Evolutionary conservation across 2,888 invertebrate genomes (phyloP), one percentile per base, ranked within the genome.

Genomic region (Apamea monoglypha): DNA sequence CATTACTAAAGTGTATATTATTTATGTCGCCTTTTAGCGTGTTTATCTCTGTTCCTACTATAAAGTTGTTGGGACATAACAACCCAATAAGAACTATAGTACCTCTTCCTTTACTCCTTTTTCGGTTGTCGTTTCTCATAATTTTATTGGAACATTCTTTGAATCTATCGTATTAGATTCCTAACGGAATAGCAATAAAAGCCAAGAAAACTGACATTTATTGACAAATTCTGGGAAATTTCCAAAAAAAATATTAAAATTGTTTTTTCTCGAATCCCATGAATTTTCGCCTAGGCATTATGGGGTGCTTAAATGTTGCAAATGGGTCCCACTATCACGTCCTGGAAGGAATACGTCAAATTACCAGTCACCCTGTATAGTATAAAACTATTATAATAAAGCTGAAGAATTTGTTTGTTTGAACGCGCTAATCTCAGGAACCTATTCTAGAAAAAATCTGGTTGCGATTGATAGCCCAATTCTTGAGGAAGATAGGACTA

Each of bases 1-100:
- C 93, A 92, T 94, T 93, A 94, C 94, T 93, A 91, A 47, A 94
- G 92, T 94, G 91, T 93, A 83, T 93, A 92, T 93, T 93, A 95
- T 94, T 95, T 94, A 94, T 91, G 91, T 89, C 86, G 82, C 87
- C 90, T 90, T 90, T 92, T 91, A 91, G 87, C 85, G 86, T 85
- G 87, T 85, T 93, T 92, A 90, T 87, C 85, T 89, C 32, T 86
- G 90, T 92, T 91, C 79, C 78, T 76, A 89, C 90, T 84, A 91
- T 93, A 93, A 93, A 92, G 87, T 84, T 86, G 78, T 81, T 81
- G 76, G 81, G 84, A 91, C 90, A 89, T 87, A 81, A 91, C 80
- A 76, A 88, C 84, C 84, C 79, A 91, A 90, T 87, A 91, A 89
- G 89, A 70, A 70, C 16, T 78, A 40, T 78, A 72, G 40, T 21